phyloP scores from a whole-genome alignment of 2,888 invertebrate species.

The Andricus quercusramuli region DNA sequence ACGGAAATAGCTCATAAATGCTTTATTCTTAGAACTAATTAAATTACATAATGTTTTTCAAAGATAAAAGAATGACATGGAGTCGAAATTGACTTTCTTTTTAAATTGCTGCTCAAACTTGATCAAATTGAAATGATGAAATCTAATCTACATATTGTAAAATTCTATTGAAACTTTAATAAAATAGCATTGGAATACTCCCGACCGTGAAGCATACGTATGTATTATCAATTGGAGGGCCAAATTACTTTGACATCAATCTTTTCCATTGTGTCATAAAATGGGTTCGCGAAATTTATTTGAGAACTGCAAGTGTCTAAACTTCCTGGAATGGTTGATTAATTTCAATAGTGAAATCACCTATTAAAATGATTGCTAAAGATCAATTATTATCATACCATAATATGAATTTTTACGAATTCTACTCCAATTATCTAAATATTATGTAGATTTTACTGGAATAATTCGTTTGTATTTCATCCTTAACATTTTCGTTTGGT shows the following conservation, averaged over 20 bases:
- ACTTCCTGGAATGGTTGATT: slow-evolving; percentile 16
- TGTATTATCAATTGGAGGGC: slow-evolving; percentile 20
- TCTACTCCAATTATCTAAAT: too few relatives aligned
- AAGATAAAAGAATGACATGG: background rate
- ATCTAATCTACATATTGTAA: background rate
- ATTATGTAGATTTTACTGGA: too few relatives aligned
- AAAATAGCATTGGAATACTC: slow-evolving; percentile 18
- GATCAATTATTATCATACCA: too few relatives aligned
- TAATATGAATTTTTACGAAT: too few relatives aligned
- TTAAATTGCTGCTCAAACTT: background rate
- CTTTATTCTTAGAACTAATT: background rate
- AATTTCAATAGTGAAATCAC: background rate
- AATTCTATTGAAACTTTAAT: background rate
- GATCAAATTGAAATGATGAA: background rate
- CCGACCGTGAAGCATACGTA: background rate
- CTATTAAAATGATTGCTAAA: background rate
- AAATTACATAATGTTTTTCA: background rate
- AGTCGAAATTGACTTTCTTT: background rate
- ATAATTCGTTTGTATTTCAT: too few relatives aligned
- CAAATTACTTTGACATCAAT: slow-evolving; percentile 38
- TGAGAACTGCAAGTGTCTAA: background rate
- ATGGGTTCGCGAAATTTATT: slow-evolving; percentile 7
- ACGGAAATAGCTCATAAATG: background rate
- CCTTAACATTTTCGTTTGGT: too few relatives aligned
- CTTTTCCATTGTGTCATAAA: slow-evolving; percentile 19